Base-by-base conservation (phyloP, 2,797 vertebrate genomes). In the Peromyscus nudipes region DNA sequence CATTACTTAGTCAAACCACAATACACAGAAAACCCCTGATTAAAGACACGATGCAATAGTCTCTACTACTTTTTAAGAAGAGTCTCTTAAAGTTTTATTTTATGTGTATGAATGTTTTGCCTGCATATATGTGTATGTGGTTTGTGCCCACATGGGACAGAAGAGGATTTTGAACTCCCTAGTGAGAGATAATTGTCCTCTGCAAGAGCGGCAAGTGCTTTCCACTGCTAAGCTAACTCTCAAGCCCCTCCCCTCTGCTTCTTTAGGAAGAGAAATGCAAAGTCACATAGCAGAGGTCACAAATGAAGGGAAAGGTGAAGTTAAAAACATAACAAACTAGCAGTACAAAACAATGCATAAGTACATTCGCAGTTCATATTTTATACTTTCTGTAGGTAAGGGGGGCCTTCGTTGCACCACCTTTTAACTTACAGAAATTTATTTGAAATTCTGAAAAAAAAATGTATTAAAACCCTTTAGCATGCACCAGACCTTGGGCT, bases 391-490 rank as follows among this genome's bases (percentile, higher is more conserved):
- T 71, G 1, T 62, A 91, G 31, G 21, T 3, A 64, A 69, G n/a
- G 62, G 34, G 37, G 17, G 19, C 12, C 76, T 81, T 75, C 57
- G 69, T 92, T 92, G 86, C 46, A 46, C 46, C 7, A 43, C 46
- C 21, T 91, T 84, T 81, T 49, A 88, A 31, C 46, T 81, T 89
- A 9, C 43, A 89, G 76, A 94, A 13, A 64, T 60, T 62, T 49
- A 79, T n/a, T 89, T 55, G 89, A 93, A 76, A 84, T 75, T 96
- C 80, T 91, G 31, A 77, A 23, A 23, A n/a, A 7, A 76, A 71
- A 80, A 0, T 77, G 21, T 90, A 95, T 97, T 92, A 79, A 77
- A 62, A 96, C 57, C 40, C 29, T n/a, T 91, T 19, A 71, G 11
- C 21, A 34, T 37, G 14, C 11, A 71, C 10, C 16, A 57, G 60